Conservation (phyloP, 2,113 vertebrate species). For the Oryzias javanicus region DNA sequence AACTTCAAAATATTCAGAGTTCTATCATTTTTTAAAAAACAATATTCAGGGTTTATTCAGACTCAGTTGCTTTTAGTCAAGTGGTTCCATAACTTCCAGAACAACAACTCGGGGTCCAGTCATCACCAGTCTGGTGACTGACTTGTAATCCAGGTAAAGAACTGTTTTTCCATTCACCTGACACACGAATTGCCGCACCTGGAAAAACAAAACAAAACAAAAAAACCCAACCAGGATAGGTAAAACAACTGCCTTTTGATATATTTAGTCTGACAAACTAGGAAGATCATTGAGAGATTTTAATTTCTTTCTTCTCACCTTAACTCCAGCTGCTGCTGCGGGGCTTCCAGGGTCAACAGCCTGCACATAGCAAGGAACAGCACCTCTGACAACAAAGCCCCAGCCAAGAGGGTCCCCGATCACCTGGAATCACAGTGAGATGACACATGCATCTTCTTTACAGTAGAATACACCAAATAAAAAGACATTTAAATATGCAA, state of each 20-base stretch:
- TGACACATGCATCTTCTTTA: too few relatives aligned
- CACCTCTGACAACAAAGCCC: constrained; percentile 87
- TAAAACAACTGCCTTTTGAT: neutral
- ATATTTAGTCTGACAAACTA: neutral
- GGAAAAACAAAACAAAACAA: neutral
- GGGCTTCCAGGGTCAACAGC: constrained; percentile 88
- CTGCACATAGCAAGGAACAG: constrained; percentile 84
- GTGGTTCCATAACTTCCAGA: constrained; percentile 84
- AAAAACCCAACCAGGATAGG: neutral
- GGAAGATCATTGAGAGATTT: neutral
- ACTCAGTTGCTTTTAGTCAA: constrained; percentile 59
- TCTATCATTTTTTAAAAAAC: neutral
- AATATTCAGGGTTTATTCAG: neutral
- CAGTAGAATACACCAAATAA: too few relatives aligned
- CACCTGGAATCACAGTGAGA: constrained; percentile 69
- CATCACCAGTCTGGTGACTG: constrained; percentile 84
- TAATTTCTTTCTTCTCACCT: constrained; percentile 65
- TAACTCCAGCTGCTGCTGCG: constrained; percentile 86
- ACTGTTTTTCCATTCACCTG: constrained; percentile 82
- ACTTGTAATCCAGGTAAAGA: constrained; percentile 81
- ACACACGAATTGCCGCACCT: constrained; percentile 86
- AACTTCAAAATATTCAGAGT: neutral
- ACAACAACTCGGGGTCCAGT: constrained; percentile 82
- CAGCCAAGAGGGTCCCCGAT: constrained; percentile 85
- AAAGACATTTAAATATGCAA: too few relatives aligned